Evolutionary conservation across 1,140 invertebrate genomes (phyloP), one percentile per base, ranked within the genome.

Genomic region (Drosophila arizonae): DNA sequence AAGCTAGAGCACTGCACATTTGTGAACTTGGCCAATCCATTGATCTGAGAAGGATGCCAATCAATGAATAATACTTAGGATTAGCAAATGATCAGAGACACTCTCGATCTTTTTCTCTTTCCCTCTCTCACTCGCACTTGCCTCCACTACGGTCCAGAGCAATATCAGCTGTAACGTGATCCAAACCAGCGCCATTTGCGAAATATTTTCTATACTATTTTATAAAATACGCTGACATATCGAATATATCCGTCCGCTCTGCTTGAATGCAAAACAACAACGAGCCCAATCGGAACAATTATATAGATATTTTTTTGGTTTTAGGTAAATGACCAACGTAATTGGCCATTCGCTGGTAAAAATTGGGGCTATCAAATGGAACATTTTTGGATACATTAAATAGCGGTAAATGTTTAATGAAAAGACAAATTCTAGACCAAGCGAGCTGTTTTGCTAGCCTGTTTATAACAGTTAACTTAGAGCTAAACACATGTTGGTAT

Each of bases 21-120:
- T 6, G 87, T 90, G 10, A 90, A 90, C 65, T 90, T 90, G 24
- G 88, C 77, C 39, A 90, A 46, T 13, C 62, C 67, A 13, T 63
- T 54, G 17, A 79, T 63, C 81, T 86, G 41, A 50, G 15, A 24
- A 50, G 17, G 46, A 8, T 2, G 17, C 39, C 2, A 6, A 54
- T 61, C 55, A 62, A n/a, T 41, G 10, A n/a, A 57, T 8, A 43
- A 30, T 5, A 57, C 33, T 6, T 0, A 9, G 4, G 62, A 6
- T 13, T 5, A 6, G 9, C 9, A 33, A 33, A n/a, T n/a, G n/a
- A n/a, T n/a, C n/a, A 8, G 4, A 6, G 30, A 39, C 9, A 36
- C 9, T 39, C 1, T 9, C 6, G 3, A 0, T 24, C 21, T 24
- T 1, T 24, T 1, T 3, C 21, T 24, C 21, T 24, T 3, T 24